A percentile compares a stretch with the other conserved stretches of the same genome.
Evolutionary conservation across 2,888 invertebrate species (phyloP).

Genomic region (Oxyteleia sp.): DNA sequence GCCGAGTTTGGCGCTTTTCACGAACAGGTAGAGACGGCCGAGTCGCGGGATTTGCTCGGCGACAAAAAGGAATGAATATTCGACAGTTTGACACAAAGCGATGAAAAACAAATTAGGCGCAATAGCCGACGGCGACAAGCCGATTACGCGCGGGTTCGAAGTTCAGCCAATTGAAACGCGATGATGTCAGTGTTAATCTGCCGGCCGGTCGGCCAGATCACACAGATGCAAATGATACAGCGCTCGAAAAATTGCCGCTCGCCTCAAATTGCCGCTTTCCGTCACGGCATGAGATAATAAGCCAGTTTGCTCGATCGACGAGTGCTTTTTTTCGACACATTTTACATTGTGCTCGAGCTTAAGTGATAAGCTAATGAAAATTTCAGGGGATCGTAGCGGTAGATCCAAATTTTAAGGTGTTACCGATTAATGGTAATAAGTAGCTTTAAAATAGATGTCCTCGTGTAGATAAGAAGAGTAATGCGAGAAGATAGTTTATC

Average conservation of each 20-base stretch:
- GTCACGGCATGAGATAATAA: slow-evolving; percentile 36
- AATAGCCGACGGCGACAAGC: slow-evolving; percentile 70
- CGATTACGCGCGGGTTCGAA: slow-evolving; percentile 82
- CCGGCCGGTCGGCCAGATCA: slow-evolving; percentile 50
- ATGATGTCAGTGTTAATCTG: slow-evolving; percentile 76
- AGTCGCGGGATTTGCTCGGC: slow-evolving; percentile 5
- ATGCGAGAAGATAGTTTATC: too few species aligned
- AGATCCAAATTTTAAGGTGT: too few species aligned
- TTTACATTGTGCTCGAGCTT: background rate
- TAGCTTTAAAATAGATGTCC: too few species aligned
- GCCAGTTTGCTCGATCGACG: slow-evolving; percentile 22
- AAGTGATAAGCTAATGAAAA: too few species aligned
- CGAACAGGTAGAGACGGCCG: slow-evolving; percentile 6
- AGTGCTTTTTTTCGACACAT: slow-evolving; percentile 21
- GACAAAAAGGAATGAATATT: slow-evolving; percentile 25
- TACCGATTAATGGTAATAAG: too few species aligned
- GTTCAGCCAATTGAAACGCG: slow-evolving; percentile 82
- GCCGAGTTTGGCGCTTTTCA: too few species aligned
- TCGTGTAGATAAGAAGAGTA: too few species aligned
- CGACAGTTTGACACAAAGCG: slow-evolving; percentile 50
- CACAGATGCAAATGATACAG: slow-evolving; percentile 54
- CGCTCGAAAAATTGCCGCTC: slow-evolving; percentile 24
- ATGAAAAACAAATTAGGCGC: slow-evolving; percentile 61
- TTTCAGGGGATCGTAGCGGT: too few species aligned
- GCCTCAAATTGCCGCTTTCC: slow-evolving; percentile 39